phyloP scores from a whole-genome alignment of 2,888 invertebrate genomes.

The Erannis defoliaria region DNA sequence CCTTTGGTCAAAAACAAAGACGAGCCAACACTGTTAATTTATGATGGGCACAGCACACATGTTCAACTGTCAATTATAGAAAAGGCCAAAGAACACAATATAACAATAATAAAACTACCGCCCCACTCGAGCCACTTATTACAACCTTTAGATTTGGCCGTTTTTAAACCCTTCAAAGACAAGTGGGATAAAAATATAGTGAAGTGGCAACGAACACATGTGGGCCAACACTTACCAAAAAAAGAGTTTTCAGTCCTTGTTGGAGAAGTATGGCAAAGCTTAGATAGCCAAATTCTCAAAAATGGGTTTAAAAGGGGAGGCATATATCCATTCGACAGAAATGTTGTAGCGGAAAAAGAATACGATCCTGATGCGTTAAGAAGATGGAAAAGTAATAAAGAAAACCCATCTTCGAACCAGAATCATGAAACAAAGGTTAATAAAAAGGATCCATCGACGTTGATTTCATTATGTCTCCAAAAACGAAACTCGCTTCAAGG shows the following conservation, averaged over 20 bases:
- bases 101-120: not conserved
- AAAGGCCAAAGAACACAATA: not conserved
- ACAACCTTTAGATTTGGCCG: not conserved
- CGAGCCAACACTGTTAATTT: not conserved
- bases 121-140: not conserved
- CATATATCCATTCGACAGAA: not conserved
- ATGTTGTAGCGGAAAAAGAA: not conserved
- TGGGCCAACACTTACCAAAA: not conserved
- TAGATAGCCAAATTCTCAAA: not conserved
- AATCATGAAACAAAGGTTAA: too few relatives aligned
- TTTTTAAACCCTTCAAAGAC: not conserved
- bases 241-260: not conserved
- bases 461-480: too few relatives aligned
- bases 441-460: too few relatives aligned
- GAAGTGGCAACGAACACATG: not conserved
- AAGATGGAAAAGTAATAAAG: too few relatives aligned
- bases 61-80: not conserved
- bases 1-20: not conserved
- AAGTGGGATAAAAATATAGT: not conserved
- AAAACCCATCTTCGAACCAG: too few relatives aligned
- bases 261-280: not conserved
- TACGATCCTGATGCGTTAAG: not conserved
- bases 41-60: conserved; percentile 3
- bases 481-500: too few relatives aligned
- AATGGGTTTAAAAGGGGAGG: not conserved